phyloP scores from a whole-genome alignment of 2,888 invertebrate species.

The Sceliomorpha sp. region DNA sequence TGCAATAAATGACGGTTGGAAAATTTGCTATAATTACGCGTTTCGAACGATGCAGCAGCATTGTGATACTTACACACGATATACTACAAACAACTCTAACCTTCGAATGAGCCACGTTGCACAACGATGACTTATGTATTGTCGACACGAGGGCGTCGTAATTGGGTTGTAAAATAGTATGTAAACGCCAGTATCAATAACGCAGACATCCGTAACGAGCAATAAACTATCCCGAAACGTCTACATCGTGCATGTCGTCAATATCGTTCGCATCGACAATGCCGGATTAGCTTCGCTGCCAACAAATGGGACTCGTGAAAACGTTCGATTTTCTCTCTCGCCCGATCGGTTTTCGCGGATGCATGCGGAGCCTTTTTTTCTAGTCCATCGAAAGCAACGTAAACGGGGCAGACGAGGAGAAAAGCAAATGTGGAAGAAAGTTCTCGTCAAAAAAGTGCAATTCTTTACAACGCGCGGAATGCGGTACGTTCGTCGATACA shows the following conservation, averaged over 20 bases:
- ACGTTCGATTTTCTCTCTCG: conserved; percentile 39
- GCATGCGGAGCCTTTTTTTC: conserved; percentile 21
- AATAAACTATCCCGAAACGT: conserved; percentile 42
- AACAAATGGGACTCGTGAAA: conserved; percentile 42
- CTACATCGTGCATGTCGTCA: no score
- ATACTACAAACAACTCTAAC: no score
- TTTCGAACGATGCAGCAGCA: no score
- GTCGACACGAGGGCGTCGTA: conserved; percentile 14
- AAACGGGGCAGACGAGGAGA: conserved; percentile 23
- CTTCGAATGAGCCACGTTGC: no score
- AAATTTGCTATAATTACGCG: no score
- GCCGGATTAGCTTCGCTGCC: conserved; percentile 38
- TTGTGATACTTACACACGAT: no score
- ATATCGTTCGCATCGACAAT: no score
- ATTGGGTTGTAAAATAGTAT: conserved; percentile 36
- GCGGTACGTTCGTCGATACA: conserved; percentile 19
- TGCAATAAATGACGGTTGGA: no score
- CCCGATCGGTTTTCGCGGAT: conserved; percentile 31
- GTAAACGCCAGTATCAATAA: conserved; percentile 27
- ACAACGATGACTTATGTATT: conserved; percentile 16
- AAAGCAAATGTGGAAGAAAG: conserved; percentile 54
- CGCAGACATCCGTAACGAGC: conserved; percentile 42
- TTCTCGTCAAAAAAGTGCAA: conserved; percentile 55
- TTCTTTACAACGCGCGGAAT: conserved; percentile 37
- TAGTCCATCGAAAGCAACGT: conserved; percentile 37